These are phyloP conservation scores for Spilogale gracilis DNA, from an alignment of 2,113 vertebrate genomes.

Conservation along the genomic window DNA sequence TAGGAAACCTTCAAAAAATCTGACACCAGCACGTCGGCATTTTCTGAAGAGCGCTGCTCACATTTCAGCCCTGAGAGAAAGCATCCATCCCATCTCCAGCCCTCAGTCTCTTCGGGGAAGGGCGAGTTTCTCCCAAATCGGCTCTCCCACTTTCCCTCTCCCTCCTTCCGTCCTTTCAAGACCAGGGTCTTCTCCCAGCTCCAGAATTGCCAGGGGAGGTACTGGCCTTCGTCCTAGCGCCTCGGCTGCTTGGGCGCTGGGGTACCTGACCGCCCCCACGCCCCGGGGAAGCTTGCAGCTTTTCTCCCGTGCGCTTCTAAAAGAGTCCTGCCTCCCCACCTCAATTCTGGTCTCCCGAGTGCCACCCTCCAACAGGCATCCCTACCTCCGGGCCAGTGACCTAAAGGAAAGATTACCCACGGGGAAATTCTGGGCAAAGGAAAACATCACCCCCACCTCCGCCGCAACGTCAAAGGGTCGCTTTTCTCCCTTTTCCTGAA, in stretches of 20 bases:
- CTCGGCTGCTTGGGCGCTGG: neutral
- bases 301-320: too few relatives aligned
- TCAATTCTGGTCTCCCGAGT: neutral
- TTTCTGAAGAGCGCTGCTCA: neutral
- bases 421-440: neutral
- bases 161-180: neutral
- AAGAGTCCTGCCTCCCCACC: neutral
- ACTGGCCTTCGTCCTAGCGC: fast-evolving
- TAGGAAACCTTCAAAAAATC: neutral
- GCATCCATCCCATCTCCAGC: neutral
- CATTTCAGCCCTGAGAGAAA: neutral
- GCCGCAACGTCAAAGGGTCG: neutral
- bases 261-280: neutral
- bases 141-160: neutral
- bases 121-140: neutral
- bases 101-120: neutral
- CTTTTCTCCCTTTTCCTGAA: neutral
- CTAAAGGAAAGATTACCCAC: neutral
- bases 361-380: neutral
- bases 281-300: neutral
- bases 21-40: neutral
- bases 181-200: neutral
- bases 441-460: neutral
- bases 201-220: neutral
- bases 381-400: neutral